Evolutionary conservation across 2,797 vertebrate genomes (phyloP).

Genomic region (Sebastes iracundus): DNA sequence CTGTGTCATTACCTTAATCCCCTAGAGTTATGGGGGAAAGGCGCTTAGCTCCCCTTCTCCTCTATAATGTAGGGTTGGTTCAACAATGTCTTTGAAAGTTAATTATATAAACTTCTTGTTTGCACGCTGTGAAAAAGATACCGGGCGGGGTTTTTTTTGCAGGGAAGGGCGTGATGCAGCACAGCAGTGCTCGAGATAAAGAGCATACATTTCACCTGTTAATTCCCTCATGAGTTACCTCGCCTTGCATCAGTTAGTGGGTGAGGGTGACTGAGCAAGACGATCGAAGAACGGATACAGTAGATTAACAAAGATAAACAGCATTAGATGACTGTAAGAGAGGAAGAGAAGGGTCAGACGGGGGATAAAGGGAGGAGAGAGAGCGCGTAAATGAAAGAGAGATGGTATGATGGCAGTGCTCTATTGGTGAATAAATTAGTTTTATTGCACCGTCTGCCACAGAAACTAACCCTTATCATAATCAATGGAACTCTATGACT

Average conservation of each 20-base stretch:
- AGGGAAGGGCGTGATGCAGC: slow-evolving; percentile 8
- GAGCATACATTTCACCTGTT: slow-evolving; percentile 60
- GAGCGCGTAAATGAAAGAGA: slow-evolving; percentile 24
- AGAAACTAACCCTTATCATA: slow-evolving; percentile 33
- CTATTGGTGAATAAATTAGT: slow-evolving; percentile 43
- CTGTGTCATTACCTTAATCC: slow-evolving; percentile 76
- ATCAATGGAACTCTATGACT: slow-evolving; percentile 42
- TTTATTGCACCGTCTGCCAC: slow-evolving; percentile 56
- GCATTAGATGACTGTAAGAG: slow-evolving; percentile 31
- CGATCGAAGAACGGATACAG: slow-evolving; percentile 63
- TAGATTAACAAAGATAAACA: slow-evolving; percentile 64
- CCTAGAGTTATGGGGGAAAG: slow-evolving; percentile 48
- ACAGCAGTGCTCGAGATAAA: slow-evolving; percentile 37
- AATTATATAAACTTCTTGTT: slow-evolving; percentile 66
- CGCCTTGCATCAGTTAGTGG: slow-evolving; percentile 68
- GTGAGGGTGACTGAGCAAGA: slow-evolving; percentile 31
- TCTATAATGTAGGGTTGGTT: slow-evolving; percentile 48
- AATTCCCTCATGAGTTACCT: slow-evolving; percentile 62
- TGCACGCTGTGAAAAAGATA: slow-evolving; percentile 24
- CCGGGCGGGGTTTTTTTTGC: background rate
- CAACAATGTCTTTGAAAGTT: slow-evolving; percentile 66
- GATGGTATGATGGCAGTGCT: slow-evolving; percentile 10
- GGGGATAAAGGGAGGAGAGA: slow-evolving; percentile 9
- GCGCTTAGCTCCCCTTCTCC: slow-evolving; percentile 44
- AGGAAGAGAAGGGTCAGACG: background rate